Conservation (phyloP, 2,113 vertebrate genomes). For the Sula dactylatra region DNA sequence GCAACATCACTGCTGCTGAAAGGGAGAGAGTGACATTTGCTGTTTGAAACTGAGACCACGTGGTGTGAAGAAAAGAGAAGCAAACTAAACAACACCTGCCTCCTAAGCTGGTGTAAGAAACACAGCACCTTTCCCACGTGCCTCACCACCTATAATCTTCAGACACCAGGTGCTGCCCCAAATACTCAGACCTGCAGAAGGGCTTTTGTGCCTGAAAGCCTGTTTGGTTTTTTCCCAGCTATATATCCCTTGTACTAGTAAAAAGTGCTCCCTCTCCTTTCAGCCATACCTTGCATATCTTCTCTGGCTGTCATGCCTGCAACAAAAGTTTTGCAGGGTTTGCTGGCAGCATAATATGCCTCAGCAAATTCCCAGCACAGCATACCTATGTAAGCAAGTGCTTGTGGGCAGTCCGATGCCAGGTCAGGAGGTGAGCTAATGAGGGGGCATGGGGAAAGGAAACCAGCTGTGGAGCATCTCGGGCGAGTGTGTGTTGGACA, state of each 20-base stretch:
- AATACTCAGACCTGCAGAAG: not conserved
- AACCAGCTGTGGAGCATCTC: not conserved
- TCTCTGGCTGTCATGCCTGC: not conserved
- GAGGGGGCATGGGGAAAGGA: not conserved
- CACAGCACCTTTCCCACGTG: not conserved
- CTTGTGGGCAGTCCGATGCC: not conserved
- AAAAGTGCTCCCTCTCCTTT: not conserved
- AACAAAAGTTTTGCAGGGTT: not conserved
- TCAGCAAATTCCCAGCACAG: not conserved
- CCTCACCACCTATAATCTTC: not conserved
- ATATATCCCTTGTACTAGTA: not conserved
- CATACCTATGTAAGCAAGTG: not conserved
- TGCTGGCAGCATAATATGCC: not conserved
- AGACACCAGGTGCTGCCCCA: not conserved
- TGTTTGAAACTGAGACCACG: not conserved
- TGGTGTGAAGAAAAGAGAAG: rapidly evolving
- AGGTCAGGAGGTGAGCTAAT: not conserved
- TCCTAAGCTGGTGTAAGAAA: not conserved
- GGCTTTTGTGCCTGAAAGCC: not conserved
- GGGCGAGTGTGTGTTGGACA: not conserved
- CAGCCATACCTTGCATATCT: not conserved
- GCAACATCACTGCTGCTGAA: not conserved
- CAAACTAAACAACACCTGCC: not conserved
- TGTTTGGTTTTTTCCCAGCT: not conserved
- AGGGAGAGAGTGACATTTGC: not conserved